Evolutionary conservation across 2,797 vertebrate genomes (phyloP).

Genomic region (Tachyglossus aculeatus): DNA sequence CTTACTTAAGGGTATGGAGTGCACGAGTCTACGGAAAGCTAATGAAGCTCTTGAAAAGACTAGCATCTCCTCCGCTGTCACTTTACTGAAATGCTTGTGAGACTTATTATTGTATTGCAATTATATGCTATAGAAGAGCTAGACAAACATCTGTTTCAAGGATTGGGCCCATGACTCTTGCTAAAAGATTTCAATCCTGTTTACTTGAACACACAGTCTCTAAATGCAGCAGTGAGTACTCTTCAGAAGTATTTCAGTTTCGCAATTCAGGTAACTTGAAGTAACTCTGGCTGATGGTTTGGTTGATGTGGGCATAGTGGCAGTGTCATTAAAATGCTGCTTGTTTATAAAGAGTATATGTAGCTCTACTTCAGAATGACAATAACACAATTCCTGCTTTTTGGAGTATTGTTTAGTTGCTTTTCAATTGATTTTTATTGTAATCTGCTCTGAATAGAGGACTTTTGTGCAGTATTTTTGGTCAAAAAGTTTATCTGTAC

Average conservation of each 20-base stretch:
- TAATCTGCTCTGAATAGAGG: too few relatives aligned
- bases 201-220: slow-evolving; percentile 36
- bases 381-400: not conserved
- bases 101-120: slow-evolving; percentile 29
- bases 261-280: slow-evolving; percentile 31
- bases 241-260: slow-evolving; percentile 45
- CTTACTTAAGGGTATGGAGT: not conserved
- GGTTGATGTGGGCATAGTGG: not conserved
- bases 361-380: not conserved
- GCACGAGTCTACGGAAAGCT: slow-evolving; percentile 6
- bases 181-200: slow-evolving; percentile 47
- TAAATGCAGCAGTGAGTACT: slow-evolving; percentile 33
- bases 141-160: slow-evolving; percentile 47
- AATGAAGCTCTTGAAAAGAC: slow-evolving; percentile 38
- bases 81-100: slow-evolving; percentile 53
- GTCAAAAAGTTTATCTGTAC: too few relatives aligned
- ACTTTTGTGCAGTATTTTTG: too few relatives aligned
- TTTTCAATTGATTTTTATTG: not conserved
- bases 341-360: not conserved
- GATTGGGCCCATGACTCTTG: slow-evolving; percentile 43
- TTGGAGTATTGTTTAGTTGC: not conserved
- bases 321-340: not conserved
- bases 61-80: slow-evolving; percentile 36
- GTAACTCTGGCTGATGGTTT: not conserved
- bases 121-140: slow-evolving; percentile 33